Evolutionary conservation across 2,797 vertebrate genomes (phyloP), one percentile per base, ranked within the genome.

Genomic region (Fistularia commersonii): DNA sequence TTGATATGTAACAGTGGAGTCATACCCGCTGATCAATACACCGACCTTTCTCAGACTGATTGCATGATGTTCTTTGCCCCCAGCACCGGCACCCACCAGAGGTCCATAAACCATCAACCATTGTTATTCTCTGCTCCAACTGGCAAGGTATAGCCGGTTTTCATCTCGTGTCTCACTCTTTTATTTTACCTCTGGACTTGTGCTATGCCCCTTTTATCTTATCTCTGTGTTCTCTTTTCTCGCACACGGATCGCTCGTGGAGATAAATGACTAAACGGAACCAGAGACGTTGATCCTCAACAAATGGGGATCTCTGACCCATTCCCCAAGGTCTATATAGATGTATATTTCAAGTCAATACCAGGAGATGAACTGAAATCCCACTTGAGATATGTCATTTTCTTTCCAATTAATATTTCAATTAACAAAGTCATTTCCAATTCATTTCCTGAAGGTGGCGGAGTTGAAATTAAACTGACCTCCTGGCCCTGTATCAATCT

Each of bases 341-440:
- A 54, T 71, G 45, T 66, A 45, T 62, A 72, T 72, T 66, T 64
- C 49, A 37, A 46, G 48, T 75, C 56, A 45, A 69, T 70, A 69
- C 43, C 41, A 41, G 10, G 37, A 37, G 59, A 75, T 63, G 45
- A 70, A 63, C 39, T 61, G 34, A 74, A 83, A 76, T 74, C 72
- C 66, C 72, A 53, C 43, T 46, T 52, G 60, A 75, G 45, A 80
- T 81, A 77, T 75, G 65, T 59, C 69, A 83, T 79, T 83, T 80
- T 69, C 51, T 74, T 85, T 82, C 53, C 69, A 84, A 85, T 86
- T 86, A 86, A 77, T 80, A 77, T 77, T 81, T 76, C 75, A 83
- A 76, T 86, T 83, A 86, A 76, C 54, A 1, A 61, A 59, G 68
- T 75, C 68, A 76, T 81, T 69, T 48, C 48, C 77, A 69, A 80